These are phyloP conservation scores for Moxostoma hubbsi DNA, from an alignment of 2,797 vertebrate species.

Conservation along the genomic window DNA sequence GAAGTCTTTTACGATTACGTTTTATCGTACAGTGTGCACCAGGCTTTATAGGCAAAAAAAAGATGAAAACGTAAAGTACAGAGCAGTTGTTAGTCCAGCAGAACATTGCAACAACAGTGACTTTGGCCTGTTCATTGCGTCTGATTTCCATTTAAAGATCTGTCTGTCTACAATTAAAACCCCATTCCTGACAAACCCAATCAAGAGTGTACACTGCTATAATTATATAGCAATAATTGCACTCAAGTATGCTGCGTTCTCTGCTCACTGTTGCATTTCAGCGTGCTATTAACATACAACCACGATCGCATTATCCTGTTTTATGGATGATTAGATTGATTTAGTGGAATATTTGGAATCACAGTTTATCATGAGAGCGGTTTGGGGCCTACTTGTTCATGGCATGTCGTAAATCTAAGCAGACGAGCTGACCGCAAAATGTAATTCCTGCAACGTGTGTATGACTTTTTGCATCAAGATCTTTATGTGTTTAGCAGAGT, in stretches of 20 bases:
- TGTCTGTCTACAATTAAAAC: constrained; percentile 79
- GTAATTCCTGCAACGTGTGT: background rate
- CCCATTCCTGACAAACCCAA: constrained; percentile 76
- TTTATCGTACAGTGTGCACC: no score
- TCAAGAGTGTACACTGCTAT: constrained; percentile 69
- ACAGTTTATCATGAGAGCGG: constrained; percentile 72
- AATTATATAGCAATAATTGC: constrained; percentile 71
- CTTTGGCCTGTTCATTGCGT: background rate
- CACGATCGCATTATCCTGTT: constrained; percentile 73
- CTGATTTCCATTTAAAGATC: constrained; percentile 32
- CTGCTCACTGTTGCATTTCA: constrained; percentile 61
- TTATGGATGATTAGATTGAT: constrained; percentile 76
- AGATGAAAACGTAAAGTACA: background rate
- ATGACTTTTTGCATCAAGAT: background rate
- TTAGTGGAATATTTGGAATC: constrained; percentile 74
- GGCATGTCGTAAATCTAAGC: constrained; percentile 69
- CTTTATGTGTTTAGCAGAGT: background rate
- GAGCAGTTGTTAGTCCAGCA: constrained; percentile 20
- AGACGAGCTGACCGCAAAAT: constrained; percentile 37
- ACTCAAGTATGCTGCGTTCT: constrained; percentile 69
- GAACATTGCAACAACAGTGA: constrained; percentile 39
- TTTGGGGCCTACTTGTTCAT: constrained; percentile 69
- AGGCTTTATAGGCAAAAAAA: no score
- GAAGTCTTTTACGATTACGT: no score
- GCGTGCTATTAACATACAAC: constrained; percentile 72